phyloP scores from a whole-genome alignment of 2,888 invertebrate species.

The Parnassius smintheus region DNA sequence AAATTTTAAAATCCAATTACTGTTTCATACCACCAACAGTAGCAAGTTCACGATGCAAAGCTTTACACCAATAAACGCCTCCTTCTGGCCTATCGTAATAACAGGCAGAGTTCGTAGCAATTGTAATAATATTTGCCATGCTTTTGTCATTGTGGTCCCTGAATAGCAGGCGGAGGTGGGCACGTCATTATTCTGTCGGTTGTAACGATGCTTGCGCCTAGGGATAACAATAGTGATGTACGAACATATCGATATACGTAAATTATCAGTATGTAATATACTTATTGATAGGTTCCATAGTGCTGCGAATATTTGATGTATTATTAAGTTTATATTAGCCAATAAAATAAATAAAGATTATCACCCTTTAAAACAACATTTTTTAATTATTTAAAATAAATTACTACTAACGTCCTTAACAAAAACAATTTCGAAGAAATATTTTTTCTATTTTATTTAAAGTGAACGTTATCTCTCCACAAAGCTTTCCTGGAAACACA shows the following conservation, averaged over 20 bases:
- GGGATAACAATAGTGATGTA: conserved; percentile 46
- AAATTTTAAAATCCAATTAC: background rate
- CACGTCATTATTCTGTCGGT: conserved; percentile 65
- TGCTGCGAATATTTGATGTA: too few relatives aligned
- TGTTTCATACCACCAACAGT: conserved; percentile 15
- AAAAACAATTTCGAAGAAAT: too few relatives aligned
- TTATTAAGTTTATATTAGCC: too few relatives aligned
- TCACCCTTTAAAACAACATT: too few relatives aligned
- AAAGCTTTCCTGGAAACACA: too few relatives aligned
- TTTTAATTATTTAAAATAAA: too few relatives aligned
- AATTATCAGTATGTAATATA: too few relatives aligned
- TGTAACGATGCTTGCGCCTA: conserved; percentile 50
- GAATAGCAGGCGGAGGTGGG: conserved; percentile 70
- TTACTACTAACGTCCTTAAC: too few relatives aligned
- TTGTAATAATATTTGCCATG: conserved; percentile 72
- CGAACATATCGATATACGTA: conserved; percentile 23
- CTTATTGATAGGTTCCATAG: too few relatives aligned
- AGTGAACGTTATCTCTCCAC: too few relatives aligned
- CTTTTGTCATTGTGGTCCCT: conserved; percentile 70
- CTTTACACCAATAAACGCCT: conserved; percentile 39
- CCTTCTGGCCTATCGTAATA: conserved; percentile 55
- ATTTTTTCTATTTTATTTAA: too few relatives aligned
- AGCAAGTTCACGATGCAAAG: conserved; percentile 24
- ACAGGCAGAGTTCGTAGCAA: conserved; percentile 56
- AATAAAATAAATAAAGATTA: too few relatives aligned